These are phyloP conservation scores for Pteria penguin DNA, from an alignment of 2,888 invertebrate genomes.

Conservation along the genomic window DNA sequence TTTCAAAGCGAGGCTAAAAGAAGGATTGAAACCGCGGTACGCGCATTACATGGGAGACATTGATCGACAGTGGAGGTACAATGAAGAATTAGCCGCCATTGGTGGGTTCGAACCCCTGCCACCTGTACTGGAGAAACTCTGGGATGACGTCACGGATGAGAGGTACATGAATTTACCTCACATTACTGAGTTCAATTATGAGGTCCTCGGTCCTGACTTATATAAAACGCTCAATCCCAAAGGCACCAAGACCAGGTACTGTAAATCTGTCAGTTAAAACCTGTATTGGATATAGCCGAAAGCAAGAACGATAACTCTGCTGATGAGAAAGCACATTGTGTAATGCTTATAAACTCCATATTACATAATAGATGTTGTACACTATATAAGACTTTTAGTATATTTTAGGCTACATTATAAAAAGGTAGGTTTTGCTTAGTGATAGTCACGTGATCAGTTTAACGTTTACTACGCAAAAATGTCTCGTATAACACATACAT, in stretches of 20 bases:
- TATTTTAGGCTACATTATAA: too few relatives aligned
- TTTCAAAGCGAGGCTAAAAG: constrained; percentile 83
- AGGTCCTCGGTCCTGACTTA: not conserved
- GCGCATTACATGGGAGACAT: constrained; percentile 90
- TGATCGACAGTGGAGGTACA: constrained; percentile 85
- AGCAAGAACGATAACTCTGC: too few relatives aligned
- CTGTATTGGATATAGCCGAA: too few relatives aligned
- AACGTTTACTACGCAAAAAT: too few relatives aligned
- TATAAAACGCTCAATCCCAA: constrained; percentile 1
- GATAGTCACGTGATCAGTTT: too few relatives aligned
- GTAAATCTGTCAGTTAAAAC: too few relatives aligned
- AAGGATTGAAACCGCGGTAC: constrained; percentile 87
- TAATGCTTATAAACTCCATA: too few relatives aligned
- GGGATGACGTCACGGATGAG: constrained; percentile 81
- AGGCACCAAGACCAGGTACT: not conserved
- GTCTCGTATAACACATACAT: too few relatives aligned
- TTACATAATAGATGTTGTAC: too few relatives aligned
- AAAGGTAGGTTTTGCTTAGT: too few relatives aligned
- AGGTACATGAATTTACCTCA: constrained; percentile 9
- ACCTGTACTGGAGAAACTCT: constrained; percentile 86
- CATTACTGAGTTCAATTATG: constrained; percentile 4
- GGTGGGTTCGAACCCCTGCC: constrained; percentile 85
- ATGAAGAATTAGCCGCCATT: constrained; percentile 84
- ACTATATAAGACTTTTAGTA: too few relatives aligned
- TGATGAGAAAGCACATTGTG: too few relatives aligned